Conservation (phyloP, 2,113 vertebrate genomes). For the Salvelinus fontinalis region DNA sequence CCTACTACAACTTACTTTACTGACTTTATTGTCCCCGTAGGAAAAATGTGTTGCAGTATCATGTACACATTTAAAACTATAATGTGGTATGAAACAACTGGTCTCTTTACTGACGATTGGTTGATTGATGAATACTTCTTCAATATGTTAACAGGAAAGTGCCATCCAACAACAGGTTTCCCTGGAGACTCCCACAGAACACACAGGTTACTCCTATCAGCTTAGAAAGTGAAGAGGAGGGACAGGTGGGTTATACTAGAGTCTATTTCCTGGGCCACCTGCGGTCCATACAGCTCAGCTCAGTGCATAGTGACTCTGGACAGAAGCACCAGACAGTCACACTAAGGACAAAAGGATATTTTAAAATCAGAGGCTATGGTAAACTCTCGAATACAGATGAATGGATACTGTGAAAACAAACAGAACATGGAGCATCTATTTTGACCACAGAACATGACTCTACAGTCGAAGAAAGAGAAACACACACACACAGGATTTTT, state of each 20-base stretch:
- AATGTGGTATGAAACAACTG: not conserved
- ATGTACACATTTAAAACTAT: not conserved
- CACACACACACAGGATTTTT: conserved; percentile 29
- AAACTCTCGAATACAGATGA: not conserved
- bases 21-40: too few species aligned
- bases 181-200: conserved; percentile 85
- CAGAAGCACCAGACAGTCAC: conserved; percentile 34
- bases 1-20: too few species aligned
- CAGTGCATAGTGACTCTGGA: conserved; percentile 24
- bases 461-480: conserved; percentile 24
- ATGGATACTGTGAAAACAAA: conserved; percentile 33
- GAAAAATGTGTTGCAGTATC: too few species aligned
- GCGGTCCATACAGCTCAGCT: conserved; percentile 28
- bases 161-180: conserved; percentile 82
- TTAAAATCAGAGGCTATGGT: not conserved
- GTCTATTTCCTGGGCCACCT: conserved; percentile 25
- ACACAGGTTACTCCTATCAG: conserved; percentile 86
- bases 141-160: conserved; percentile 75
- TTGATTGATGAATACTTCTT: not conserved
- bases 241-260: conserved; percentile 40
- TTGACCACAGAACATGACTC: conserved; percentile 38
- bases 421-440: conserved; percentile 51
- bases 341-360: conserved; percentile 42
- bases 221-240: conserved; percentile 83
- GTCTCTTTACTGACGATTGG: not conserved